Conservation (phyloP, 2,797 vertebrate species). For the Cyprinella venusta region DNA sequence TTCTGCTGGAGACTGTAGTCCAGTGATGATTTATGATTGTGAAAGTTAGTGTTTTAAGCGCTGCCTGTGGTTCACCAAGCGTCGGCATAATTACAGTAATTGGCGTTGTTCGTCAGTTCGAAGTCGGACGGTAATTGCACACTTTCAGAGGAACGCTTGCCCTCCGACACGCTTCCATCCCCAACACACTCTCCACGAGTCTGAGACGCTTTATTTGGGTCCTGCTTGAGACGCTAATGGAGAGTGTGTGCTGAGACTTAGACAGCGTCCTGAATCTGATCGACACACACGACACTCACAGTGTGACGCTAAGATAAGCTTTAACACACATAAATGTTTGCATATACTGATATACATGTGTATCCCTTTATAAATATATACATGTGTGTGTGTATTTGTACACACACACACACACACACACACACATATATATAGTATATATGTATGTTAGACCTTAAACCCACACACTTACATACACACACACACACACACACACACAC, state of each 20-base stretch:
- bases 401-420: too few species aligned
- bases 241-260: not conserved
- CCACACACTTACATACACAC: rapidly evolving
- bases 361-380: too few species aligned
- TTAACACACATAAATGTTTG: too few species aligned
- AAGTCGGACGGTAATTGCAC: constrained; percentile 77
- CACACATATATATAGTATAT: too few species aligned
- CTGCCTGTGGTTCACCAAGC: constrained; percentile 70
- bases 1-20: not conserved
- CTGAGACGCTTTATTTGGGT: constrained; percentile 30
- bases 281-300: too few species aligned
- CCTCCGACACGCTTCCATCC: constrained; percentile 67
- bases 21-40: constrained; percentile 47
- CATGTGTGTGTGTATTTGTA: too few species aligned
- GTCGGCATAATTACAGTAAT: constrained; percentile 81
- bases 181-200: not conserved
- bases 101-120: constrained; percentile 72
- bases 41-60: constrained; percentile 65
- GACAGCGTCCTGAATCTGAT: too few species aligned
- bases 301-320: too few species aligned
- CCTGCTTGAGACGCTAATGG: constrained; percentile 22
- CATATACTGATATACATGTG: too few species aligned
- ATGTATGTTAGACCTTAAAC: too few species aligned
- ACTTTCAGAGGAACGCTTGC: constrained; percentile 70
- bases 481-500: not conserved